A percentile compares a stretch with the other conserved stretches of the same genome.
Evolutionary conservation across 2,113 vertebrate species (phyloP).

Genomic region (Patagioenas fasciata): DNA sequence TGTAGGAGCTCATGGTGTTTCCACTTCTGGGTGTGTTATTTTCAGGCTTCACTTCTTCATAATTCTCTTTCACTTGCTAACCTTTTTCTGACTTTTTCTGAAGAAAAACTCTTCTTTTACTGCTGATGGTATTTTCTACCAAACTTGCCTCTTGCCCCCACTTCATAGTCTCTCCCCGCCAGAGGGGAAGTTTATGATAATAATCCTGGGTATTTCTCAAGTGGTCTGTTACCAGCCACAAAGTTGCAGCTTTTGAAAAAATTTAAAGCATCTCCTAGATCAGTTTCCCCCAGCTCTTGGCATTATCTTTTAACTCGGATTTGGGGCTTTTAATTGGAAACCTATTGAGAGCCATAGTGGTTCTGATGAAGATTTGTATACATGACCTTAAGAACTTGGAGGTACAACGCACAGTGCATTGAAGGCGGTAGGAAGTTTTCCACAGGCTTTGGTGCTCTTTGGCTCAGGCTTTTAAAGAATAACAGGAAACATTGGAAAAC

Average conservation of each 20-base stretch:
- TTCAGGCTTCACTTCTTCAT: not conserved
- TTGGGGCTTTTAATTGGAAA: conserved; percentile 24
- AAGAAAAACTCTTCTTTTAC: not conserved
- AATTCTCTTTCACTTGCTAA: not conserved
- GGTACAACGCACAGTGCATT: not conserved
- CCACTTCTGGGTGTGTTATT: not conserved
- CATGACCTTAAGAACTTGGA: conserved; percentile 41
- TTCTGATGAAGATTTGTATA: conserved; percentile 56
- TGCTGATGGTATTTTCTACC: not conserved
- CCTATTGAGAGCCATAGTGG: not conserved
- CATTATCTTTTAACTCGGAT: not conserved
- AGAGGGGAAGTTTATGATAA: not conserved
- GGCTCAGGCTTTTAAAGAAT: conserved; percentile 41
- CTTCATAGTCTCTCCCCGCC: not conserved
- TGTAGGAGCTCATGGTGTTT: not conserved
- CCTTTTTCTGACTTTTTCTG: not conserved
- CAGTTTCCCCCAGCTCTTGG: not conserved
- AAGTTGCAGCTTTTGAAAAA: conserved; percentile 47
- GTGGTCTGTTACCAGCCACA: conserved; percentile 47
- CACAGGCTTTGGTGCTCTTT: conserved; percentile 35
- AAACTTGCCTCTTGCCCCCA: not conserved
- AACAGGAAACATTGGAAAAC: conserved; percentile 47
- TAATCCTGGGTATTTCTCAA: conserved; percentile 8
- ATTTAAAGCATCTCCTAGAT: conserved; percentile 45
- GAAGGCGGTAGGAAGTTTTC: conserved; percentile 3